Percentiles rank a stretch among this genome's conserved stretches.
These are phyloP conservation scores for Pseudolaguvia tuberculata DNA, from an alignment of 2,113 vertebrate genomes.

Conservation along the genomic window DNA sequence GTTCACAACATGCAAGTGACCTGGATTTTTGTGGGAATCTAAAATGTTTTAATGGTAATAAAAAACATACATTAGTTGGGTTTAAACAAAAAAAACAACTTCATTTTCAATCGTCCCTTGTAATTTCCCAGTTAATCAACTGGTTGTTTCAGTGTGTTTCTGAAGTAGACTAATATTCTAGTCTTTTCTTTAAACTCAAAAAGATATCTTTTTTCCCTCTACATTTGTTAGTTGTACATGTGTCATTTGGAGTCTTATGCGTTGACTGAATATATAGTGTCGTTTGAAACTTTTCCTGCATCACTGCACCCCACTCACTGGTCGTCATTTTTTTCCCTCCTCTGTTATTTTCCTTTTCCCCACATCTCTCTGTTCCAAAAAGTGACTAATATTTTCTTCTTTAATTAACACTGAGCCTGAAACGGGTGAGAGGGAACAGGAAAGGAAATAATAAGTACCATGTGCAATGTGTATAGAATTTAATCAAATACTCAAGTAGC, in stretches of 20 bases:
- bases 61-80: too few species aligned
- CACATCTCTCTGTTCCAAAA: constrained; percentile 50
- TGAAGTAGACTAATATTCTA: not conserved
- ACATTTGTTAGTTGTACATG: too few species aligned
- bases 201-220: constrained; percentile 22
- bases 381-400: constrained; percentile 67
- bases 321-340: constrained; percentile 39
- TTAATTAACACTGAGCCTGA: constrained; percentile 47
- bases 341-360: constrained; percentile 55
- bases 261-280: constrained; percentile 24
- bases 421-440: constrained; percentile 23
- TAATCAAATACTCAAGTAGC: constrained; percentile 20
- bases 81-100: too few species aligned
- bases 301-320: constrained; percentile 30
- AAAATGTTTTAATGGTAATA: not conserved
- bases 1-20: too few species aligned
- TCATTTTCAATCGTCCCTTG: not conserved
- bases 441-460: constrained; percentile 43
- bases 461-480: constrained; percentile 39
- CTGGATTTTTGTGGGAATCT: too few species aligned
- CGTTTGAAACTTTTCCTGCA: constrained; percentile 25
- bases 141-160: constrained; percentile 20
- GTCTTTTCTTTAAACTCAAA: constrained; percentile 17
- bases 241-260: constrained; percentile 31
- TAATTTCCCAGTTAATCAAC: not conserved